Evolutionary conservation across 2,888 invertebrate genomes (phyloP).

Genomic region (Leucoma salicis): DNA sequence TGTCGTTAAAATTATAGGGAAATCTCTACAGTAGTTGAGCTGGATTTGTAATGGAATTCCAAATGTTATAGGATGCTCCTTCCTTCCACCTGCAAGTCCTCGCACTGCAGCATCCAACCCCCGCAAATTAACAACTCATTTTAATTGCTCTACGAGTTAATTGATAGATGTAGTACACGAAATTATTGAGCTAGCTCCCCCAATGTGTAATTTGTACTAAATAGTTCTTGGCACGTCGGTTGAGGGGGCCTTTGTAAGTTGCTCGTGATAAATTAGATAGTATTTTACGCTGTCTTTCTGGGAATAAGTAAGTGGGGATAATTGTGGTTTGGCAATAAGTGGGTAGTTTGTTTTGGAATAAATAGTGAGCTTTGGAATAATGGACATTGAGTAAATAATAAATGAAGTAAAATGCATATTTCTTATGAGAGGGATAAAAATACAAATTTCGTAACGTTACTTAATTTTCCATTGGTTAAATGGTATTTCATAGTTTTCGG

Average conservation of each 20-base stretch:
- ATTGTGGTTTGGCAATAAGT: neutral
- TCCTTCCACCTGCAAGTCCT: neutral
- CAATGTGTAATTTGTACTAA: conserved; percentile 37
- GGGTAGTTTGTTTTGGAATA: neutral
- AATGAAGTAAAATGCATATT: too few species aligned
- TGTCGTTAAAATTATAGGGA: too few species aligned
- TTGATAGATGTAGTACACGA: conserved; percentile 37
- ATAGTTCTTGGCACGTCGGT: conserved; percentile 25
- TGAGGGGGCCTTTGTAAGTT: conserved; percentile 13
- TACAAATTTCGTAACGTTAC: too few species aligned
- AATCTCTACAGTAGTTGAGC: too few species aligned
- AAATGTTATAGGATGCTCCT: too few species aligned
- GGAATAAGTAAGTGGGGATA: neutral
- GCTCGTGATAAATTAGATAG: conserved; percentile 12
- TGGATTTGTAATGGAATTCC: too few species aligned
- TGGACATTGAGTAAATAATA: too few species aligned
- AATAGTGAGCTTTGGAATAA: neutral
- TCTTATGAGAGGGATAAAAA: too few species aligned
- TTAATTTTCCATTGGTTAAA: too few species aligned
- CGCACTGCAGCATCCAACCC: conserved; percentile 2
- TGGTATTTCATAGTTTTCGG: too few species aligned
- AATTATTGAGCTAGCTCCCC: conserved; percentile 42
- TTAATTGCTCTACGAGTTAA: conserved; percentile 36
- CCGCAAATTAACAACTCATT: conserved; percentile 29
- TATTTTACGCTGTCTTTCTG: conserved; percentile 1